Evolutionary conservation across 2,113 vertebrate species (phyloP).

Genomic region (Centropus unirufus): DNA sequence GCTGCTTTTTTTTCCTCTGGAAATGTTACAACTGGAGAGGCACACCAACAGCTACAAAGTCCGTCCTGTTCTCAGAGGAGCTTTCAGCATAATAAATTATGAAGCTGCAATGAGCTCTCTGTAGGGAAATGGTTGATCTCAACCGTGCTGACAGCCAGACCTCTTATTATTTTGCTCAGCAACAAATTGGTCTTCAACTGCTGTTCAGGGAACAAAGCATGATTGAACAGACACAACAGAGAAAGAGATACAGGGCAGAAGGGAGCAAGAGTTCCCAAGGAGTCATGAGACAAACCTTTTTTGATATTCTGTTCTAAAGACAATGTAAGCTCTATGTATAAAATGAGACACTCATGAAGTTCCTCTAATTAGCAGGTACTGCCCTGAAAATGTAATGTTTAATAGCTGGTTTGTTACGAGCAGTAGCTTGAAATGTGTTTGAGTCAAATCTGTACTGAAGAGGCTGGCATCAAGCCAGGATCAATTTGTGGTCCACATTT

Average conservation of each 20-base stretch:
- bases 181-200: slow-evolving; percentile 75
- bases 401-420: neutral
- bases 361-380: neutral
- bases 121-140: slow-evolving; percentile 71
- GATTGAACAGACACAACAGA: slow-evolving; percentile 58
- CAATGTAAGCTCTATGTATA: slow-evolving; percentile 28
- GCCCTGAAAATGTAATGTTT: neutral
- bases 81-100: slow-evolving; percentile 55
- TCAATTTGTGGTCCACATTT: neutral
- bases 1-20: slow-evolving; percentile 19
- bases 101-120: slow-evolving; percentile 27
- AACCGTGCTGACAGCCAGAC: slow-evolving; percentile 69
- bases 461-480: neutral
- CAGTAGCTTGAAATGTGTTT: neutral
- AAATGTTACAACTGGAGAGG: neutral
- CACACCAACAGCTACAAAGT: slow-evolving; percentile 54
- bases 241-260: slow-evolving; percentile 44
- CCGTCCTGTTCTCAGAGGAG: slow-evolving; percentile 24
- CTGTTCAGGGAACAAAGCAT: slow-evolving; percentile 63
- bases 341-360: slow-evolving; percentile 16
- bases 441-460: neutral
- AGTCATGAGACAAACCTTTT: slow-evolving; percentile 72
- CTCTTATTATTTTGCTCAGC: slow-evolving; percentile 68
- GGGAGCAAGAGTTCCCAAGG: slow-evolving; percentile 70
- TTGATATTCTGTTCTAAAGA: slow-evolving; percentile 57